These are phyloP conservation scores for Brevimyrus niger DNA, from an alignment of 2,113 vertebrate species.

Conservation along the genomic window DNA sequence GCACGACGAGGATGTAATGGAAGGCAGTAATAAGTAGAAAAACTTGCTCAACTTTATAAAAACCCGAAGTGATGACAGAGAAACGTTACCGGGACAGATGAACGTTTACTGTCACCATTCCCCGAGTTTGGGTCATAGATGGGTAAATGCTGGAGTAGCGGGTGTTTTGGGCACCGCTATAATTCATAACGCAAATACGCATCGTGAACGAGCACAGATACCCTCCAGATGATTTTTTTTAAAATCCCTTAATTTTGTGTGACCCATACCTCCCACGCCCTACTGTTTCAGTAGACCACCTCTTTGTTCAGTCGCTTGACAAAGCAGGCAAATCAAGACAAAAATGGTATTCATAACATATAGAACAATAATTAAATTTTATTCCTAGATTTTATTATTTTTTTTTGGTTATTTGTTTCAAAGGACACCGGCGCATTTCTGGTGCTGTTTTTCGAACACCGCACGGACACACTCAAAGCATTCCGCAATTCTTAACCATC, in stretches of 20 bases:
- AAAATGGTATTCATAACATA: not conserved
- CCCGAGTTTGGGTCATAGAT: not conserved
- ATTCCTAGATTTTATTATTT: not conserved
- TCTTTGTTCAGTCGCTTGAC: not conserved
- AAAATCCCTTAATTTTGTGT: not conserved
- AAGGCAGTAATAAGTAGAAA: not conserved
- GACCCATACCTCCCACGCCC: not conserved
- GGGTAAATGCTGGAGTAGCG: not conserved
- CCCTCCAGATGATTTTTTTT: not conserved
- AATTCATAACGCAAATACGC: not conserved
- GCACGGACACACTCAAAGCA: not conserved
- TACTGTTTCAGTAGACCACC: not conserved
- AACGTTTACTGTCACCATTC: not conserved
- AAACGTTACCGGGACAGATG: not conserved
- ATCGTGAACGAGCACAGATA: not conserved
- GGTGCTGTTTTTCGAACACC: not conserved
- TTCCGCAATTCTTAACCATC: not conserved
- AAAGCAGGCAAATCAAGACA: not conserved
- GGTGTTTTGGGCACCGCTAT: not conserved
- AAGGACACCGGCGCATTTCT: not conserved
- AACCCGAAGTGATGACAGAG: not conserved
- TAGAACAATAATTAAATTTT: not conserved
- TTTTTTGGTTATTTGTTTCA: not conserved
- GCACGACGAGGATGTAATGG: not conserved
- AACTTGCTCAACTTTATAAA: conserved; percentile 5